phyloP scores from a whole-genome alignment of 2,797 vertebrate species.

The Arvicola amphibius region DNA sequence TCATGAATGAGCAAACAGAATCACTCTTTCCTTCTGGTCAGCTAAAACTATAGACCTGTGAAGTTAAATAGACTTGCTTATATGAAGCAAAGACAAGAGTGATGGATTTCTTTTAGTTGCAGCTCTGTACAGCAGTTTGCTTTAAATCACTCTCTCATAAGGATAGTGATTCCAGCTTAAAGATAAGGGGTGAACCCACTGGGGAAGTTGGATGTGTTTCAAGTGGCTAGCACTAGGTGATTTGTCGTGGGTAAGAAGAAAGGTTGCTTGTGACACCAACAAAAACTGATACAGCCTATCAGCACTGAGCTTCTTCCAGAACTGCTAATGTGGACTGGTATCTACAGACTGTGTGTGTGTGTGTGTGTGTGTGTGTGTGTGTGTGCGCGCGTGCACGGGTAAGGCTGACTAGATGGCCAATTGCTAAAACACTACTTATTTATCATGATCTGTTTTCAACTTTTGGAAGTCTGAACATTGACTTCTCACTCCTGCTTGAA shows the following conservation, averaged over 20 bases:
- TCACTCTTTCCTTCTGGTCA: background rate
- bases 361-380: background rate
- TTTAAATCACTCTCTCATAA: slow-evolving; percentile 27
- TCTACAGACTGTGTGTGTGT: background rate
- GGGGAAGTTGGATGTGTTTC: background rate
- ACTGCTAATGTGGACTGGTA: background rate
- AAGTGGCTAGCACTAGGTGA: background rate
- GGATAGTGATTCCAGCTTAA: slow-evolving; percentile 40
- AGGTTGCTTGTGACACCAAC: background rate
- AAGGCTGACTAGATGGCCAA: background rate
- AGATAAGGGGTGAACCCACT: slow-evolving; percentile 4
- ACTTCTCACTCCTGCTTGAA: background rate
- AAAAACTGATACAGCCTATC: background rate
- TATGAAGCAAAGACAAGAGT: background rate
- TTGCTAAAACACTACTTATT: background rate
- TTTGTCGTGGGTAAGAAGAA: background rate
- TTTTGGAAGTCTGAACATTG: background rate
- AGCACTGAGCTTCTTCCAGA: background rate
- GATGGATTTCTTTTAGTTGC: background rate
- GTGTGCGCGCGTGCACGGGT: background rate
- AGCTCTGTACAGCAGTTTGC: slow-evolving; percentile 14
- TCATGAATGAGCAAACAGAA: background rate
- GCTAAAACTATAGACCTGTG: background rate
- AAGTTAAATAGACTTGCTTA: slow-evolving; percentile 10
- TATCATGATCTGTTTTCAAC: background rate